A percentile compares a stretch with the other conserved stretches of the same genome.
phyloP scores from a whole-genome alignment of 2,113 vertebrate genomes.

The Colinus virginianus region DNA sequence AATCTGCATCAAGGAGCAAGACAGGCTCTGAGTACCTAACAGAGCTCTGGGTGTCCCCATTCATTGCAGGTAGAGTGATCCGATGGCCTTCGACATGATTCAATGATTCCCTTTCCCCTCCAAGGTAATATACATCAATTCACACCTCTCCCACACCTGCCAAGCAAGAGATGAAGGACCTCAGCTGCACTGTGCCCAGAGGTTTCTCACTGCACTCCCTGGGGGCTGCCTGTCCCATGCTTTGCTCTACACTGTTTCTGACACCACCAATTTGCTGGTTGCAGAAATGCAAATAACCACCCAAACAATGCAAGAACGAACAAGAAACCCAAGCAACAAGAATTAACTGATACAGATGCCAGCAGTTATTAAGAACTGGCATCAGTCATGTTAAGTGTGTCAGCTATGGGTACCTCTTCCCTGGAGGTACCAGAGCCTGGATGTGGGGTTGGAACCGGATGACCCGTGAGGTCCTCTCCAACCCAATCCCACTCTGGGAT shows the following conservation, averaged over 20 bases:
- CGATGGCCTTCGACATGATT: too few relatives aligned
- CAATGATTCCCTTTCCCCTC: not conserved
- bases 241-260: not conserved
- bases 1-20: not conserved
- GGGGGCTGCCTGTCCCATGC: too few relatives aligned
- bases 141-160: not conserved
- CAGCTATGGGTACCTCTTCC: too few relatives aligned
- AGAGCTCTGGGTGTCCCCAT: too few relatives aligned
- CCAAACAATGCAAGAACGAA: not conserved
- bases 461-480: too few relatives aligned
- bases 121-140: not conserved
- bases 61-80: too few relatives aligned
- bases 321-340: not conserved
- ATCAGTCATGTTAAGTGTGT: not conserved
- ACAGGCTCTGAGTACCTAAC: not conserved
- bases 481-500: too few relatives aligned
- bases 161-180: not conserved
- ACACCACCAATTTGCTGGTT: not conserved
- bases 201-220: not conserved
- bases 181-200: fast-evolving
- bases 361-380: not conserved
- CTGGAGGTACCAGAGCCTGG: too few relatives aligned
- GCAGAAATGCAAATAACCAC: not conserved
- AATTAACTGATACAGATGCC: not conserved
- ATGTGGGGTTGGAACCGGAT: too few relatives aligned